These are phyloP conservation scores for Malurus leucopterus DNA, from an alignment of 2,797 vertebrate genomes.

Conservation along the genomic window DNA sequence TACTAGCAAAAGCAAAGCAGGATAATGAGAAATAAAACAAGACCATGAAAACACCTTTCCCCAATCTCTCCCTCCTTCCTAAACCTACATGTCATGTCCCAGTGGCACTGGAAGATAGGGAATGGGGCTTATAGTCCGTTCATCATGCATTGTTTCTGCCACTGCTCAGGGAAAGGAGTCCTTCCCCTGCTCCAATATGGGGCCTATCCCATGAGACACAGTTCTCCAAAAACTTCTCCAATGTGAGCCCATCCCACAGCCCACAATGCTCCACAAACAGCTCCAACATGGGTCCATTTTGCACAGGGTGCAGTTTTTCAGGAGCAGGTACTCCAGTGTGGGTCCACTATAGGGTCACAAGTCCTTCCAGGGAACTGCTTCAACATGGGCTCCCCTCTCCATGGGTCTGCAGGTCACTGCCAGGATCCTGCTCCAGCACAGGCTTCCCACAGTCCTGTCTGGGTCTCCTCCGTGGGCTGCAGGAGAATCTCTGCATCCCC, in stretches of 20 bases:
- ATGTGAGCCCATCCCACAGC: accelerated
- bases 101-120: not conserved
- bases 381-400: not conserved
- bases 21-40: not conserved
- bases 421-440: not conserved
- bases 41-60: not conserved
- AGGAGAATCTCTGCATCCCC: not conserved
- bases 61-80: not conserved
- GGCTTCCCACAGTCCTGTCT: no score
- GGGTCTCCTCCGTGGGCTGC: not conserved
- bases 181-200: not conserved
- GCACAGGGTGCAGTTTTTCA: not conserved
- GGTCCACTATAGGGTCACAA: no score
- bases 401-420: not conserved
- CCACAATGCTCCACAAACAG: not conserved
- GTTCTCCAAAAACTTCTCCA: not conserved
- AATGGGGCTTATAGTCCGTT: not conserved
- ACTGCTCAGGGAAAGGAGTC: not conserved
- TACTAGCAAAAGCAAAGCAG: not conserved
- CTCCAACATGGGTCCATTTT: not conserved
- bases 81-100: not conserved
- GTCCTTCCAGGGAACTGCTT: not conserved
- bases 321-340: not conserved
- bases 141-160: not conserved
- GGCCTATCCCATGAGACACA: not conserved